Percentiles rank a stretch among this genome's conserved stretches.
Evolutionary conservation across 2,113 vertebrate genomes (phyloP).

Genomic region (Gallinago undulata): DNA sequence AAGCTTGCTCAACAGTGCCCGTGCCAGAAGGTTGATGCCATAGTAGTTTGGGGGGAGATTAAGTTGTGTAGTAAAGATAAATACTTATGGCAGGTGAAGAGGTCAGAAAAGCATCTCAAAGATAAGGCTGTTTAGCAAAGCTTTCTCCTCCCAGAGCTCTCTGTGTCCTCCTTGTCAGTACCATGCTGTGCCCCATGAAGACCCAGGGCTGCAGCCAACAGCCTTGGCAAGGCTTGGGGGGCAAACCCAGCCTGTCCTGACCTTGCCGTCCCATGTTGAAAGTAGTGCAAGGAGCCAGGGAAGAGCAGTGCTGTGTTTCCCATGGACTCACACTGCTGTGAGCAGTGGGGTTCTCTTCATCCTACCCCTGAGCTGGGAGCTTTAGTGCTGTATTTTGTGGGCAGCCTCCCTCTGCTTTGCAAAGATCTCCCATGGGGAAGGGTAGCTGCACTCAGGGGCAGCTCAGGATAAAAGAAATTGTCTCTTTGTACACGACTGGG

Average conservation of each 20-base stretch:
- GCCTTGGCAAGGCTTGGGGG: not conserved
- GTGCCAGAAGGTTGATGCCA: not conserved
- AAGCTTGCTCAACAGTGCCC: not conserved
- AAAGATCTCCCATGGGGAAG: not conserved
- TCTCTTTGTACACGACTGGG: not conserved
- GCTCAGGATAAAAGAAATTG: not conserved
- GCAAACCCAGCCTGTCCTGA: not conserved
- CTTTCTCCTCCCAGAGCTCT: not conserved
- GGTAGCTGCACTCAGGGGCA: not conserved
- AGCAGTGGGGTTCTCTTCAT: not conserved
- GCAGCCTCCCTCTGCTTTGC: not conserved
- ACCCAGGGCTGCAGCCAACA: not conserved
- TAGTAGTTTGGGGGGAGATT: not conserved
- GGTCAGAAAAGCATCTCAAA: not conserved
- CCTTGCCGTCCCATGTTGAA: not conserved
- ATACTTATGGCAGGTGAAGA: not conserved
- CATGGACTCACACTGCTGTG: rapidly evolving
- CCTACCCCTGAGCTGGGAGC: not conserved
- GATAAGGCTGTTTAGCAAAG: slow-evolving; percentile 7
- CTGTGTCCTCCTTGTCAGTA: not conserved
- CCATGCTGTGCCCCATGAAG: not conserved
- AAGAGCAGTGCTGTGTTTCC: rapidly evolving
- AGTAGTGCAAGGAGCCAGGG: not conserved
- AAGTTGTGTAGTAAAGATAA: not conserved
- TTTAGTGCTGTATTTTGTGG: not conserved